phyloP scores from a whole-genome alignment of 2,888 invertebrate genomes.

The Halictus ligatus region DNA sequence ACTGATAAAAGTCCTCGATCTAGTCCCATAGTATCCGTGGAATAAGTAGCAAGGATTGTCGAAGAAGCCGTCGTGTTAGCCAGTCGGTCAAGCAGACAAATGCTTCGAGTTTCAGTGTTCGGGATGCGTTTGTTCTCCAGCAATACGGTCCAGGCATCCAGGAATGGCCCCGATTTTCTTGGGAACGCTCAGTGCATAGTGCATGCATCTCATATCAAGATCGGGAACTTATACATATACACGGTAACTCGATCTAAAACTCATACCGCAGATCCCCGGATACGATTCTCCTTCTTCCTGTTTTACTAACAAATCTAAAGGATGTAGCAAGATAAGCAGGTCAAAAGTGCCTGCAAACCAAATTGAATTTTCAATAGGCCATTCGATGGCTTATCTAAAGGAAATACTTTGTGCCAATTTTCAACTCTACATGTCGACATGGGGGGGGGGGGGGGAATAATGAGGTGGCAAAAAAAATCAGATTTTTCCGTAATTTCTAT shows the following conservation, averaged over 20 bases:
- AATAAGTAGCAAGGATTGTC: conserved; percentile 43
- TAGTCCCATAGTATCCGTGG: background rate
- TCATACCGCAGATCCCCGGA: background rate
- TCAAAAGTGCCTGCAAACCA: too few relatives aligned
- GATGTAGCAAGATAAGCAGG: too few relatives aligned
- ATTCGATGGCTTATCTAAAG: too few relatives aligned
- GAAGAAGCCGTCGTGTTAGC: conserved; percentile 62
- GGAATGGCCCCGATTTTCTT: conserved; percentile 60
- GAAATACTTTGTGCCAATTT: too few relatives aligned
- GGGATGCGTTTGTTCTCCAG: conserved; percentile 60
- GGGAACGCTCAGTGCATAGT: conserved; percentile 23
- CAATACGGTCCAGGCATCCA: conserved; percentile 39
- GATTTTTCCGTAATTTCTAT: too few relatives aligned
- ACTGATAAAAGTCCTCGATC: background rate
- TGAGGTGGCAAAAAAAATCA: too few relatives aligned
- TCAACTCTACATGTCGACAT: too few relatives aligned
- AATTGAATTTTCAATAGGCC: too few relatives aligned
- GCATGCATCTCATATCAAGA: conserved; percentile 37
- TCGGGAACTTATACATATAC: conserved; percentile 2
- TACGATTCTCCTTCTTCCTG: background rate
- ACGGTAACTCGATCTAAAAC: conserved; percentile 14
- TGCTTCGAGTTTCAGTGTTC: conserved; percentile 57
- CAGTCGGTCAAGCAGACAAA: conserved; percentile 61
- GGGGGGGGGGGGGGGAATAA: too few relatives aligned
- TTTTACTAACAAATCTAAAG: background rate